Evolutionary conservation across 2,113 vertebrate genomes (phyloP).

Genomic region (Upupa epops): DNA sequence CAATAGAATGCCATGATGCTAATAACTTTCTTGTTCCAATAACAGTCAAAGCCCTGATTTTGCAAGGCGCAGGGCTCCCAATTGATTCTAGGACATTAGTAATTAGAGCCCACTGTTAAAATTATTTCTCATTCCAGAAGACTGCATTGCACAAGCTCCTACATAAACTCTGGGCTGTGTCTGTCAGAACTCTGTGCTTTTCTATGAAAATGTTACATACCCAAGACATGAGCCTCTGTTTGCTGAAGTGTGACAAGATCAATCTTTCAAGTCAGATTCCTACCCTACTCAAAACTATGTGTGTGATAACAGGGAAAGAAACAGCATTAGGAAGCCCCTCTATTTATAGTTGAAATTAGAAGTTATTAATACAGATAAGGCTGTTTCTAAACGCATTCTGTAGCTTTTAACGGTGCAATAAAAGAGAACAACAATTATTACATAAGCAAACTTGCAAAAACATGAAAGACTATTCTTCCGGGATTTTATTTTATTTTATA

Average conservation of each 20-base stretch:
- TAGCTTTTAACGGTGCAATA: constrained; percentile 37
- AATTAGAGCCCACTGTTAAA: constrained; percentile 14
- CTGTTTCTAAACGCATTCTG: constrained; percentile 49
- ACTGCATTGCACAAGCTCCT: background rate
- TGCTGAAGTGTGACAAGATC: constrained; percentile 17
- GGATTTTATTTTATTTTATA: constrained; percentile 64
- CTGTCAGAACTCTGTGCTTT: background rate
- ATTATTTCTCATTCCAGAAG: background rate
- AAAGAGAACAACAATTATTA: constrained; percentile 57
- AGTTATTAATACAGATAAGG: constrained; percentile 17
- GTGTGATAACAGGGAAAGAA: constrained; percentile 18
- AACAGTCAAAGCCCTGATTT: background rate
- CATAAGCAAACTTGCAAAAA: constrained; percentile 63
- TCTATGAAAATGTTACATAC: constrained; percentile 9
- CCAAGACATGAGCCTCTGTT: background rate
- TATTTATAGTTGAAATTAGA: constrained; percentile 12
- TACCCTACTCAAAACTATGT: constrained; percentile 34
- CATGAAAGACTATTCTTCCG: constrained; percentile 66
- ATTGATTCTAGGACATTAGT: background rate
- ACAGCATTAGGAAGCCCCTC: constrained; percentile 26
- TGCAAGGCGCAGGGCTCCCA: constrained; percentile 5
- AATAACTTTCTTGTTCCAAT: constrained; percentile 1
- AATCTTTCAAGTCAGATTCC: constrained; percentile 27
- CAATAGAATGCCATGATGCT: background rate
- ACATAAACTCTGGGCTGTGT: background rate